Evolutionary conservation across 2,797 vertebrate genomes (phyloP), one percentile per base, ranked within the genome.

Genomic region (Babyrousa celebensis): DNA sequence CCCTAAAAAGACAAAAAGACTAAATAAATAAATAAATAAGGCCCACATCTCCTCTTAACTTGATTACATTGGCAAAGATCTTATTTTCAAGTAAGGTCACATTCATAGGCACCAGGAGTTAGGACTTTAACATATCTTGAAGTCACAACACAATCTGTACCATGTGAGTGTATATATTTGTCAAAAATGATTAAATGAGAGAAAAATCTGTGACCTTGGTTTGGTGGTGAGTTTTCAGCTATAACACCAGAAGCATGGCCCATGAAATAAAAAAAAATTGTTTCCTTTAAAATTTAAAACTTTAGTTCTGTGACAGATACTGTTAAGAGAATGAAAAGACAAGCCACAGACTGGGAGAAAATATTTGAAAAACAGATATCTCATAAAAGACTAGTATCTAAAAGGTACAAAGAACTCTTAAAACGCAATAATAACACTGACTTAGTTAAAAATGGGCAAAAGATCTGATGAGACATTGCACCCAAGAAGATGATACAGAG

Each of bases 221-320:
- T 90, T 90, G 86, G 70, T 84, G 70, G 77, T 87, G 56, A 78
- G 70, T 62, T 93, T 77, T 78, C 85, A 83, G 85, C 21, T 90
- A 54, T 52, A 78, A 86, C n/a, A 78, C 70, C 63, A 63, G 96
- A 97, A 86, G 63, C n/a, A 94, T 87, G 63, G 86, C 43, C 75
- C 89, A 63, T 77, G 82, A 86, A 95, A 74, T 85, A 78, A 91
- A 87, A 94, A 90, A 90, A 48, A 48, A 48, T 27, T 43, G 52
- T 56, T 92, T 96, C 91, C 85, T 80, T 75, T 67, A 90, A 88
- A 94, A 88, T 68, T 94, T 52, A 88, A 83, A 86, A 68, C 65
- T 43, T 92, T 65, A 87, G 29, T 15, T 87, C 36, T 23, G 4
- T 71, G 32, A 85, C 43, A 79, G 25, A 90, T 40, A 70, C 63